Base-by-base conservation (phyloP, 2,113 vertebrate genomes). In the Saccopteryx leptura region DNA sequence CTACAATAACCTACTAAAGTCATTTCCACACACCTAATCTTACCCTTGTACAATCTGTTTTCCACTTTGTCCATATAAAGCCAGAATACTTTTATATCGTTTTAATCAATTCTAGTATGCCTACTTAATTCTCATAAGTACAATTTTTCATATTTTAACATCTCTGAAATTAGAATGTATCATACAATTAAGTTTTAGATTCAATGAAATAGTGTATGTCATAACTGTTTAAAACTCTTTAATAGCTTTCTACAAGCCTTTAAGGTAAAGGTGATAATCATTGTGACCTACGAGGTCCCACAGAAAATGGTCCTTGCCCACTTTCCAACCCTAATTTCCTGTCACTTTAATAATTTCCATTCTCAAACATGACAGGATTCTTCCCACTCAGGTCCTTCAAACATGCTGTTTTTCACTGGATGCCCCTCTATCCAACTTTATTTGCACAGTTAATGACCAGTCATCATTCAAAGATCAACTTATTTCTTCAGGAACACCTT, bases 201-300 rank as follows among this genome's bases (percentile, higher is more conserved):
- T 75, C 58, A 50, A 56, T 50, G 78, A 89, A 76, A 58, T 90
- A 39, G 1, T 21, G 8, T 60, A 90, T 75, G 46, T 58, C 28
- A 50, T 52, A 88, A 96, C 21, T 72, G 5, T 72, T 91, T 88
- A 91, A 96, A 88, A 71, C 5, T 66, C 26, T 81, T 88, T 33
- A 80, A 33, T 54, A 89, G n/a, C 58, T 90, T 96, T 80, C 79
- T 80, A 65, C 3, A 85, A 85, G 58, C 58, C 85, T 85, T 84
- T 89, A 80, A n/a, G n/a, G 82, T 68, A 93, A 93, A 90, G 54
- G 14, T 68, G 54, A 61, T 63, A 80, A 86, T 88, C n/a, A 18
- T 0, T 69, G n/a, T 69, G 54, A 86, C 26, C 65, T 75, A 46
- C 10, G 2, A 71, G 26, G 60, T 39, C 71, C 26, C 60, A 85